phyloP scores from a whole-genome alignment of 1,140 invertebrate species.

The Nephotettix cincticeps region DNA sequence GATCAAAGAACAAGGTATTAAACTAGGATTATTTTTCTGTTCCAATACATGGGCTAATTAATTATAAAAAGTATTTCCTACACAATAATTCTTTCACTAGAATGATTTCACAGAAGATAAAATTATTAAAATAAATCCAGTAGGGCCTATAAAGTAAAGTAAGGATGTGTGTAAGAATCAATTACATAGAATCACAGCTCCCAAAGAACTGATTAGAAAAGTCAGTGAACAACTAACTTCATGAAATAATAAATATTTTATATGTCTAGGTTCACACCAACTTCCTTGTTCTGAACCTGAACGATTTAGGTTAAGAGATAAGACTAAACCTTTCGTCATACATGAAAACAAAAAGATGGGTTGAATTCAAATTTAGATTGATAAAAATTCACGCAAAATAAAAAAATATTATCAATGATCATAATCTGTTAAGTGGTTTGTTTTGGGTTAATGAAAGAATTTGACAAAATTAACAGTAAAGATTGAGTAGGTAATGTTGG shows the following conservation, averaged over 20 bases:
- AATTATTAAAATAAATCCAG: too few relatives aligned
- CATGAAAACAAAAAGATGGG: background rate
- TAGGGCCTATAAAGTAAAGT: too few relatives aligned
- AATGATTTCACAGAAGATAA: too few relatives aligned
- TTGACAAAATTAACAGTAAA: background rate
- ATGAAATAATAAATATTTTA: background rate
- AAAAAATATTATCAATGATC: background rate
- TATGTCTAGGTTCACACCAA: background rate
- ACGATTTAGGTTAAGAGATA: background rate
- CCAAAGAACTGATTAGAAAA: background rate
- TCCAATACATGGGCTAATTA: too few relatives aligned
- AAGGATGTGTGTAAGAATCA: too few relatives aligned
- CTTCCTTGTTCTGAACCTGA: background rate
- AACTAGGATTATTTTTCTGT: too few relatives aligned
- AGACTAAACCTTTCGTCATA: background rate
- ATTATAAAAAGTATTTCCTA: too few relatives aligned
- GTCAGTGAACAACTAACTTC: background rate
- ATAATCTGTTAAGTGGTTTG: background rate
- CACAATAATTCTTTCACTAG: too few relatives aligned
- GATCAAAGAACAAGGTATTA: too few relatives aligned
- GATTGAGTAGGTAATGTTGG: background rate
- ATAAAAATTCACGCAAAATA: background rate
- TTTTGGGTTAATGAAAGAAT: background rate
- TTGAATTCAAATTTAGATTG: background rate
- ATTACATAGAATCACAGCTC: background rate